Percentiles rank a stretch among this genome's conserved stretches.
Conservation (phyloP, 2,888 invertebrate species). For the Nomada ruficornis region DNA sequence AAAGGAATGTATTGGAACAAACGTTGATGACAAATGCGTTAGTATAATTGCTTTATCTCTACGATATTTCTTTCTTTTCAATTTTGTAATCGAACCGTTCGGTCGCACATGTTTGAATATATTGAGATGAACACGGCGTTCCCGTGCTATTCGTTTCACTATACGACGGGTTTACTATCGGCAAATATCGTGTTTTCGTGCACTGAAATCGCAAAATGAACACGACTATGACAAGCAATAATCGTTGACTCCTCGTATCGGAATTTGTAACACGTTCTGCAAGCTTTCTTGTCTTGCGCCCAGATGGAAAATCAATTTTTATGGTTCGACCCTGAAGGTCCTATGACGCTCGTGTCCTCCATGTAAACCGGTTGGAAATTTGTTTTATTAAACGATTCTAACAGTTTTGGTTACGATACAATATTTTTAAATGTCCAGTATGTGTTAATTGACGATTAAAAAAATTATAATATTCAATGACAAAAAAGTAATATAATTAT, state of each 20-base stretch:
- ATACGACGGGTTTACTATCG: background rate
- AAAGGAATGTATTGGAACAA: background rate
- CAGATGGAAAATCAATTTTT: slow-evolving; percentile 41
- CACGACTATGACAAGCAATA: slow-evolving; percentile 25
- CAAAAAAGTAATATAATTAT: too few relatives aligned
- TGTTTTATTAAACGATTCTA: background rate
- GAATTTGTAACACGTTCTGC: slow-evolving; percentile 8
- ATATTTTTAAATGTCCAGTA: too few relatives aligned
- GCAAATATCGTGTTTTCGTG: background rate
- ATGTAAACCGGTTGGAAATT: background rate
- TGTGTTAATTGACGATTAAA: too few relatives aligned
- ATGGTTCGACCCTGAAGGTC: background rate
- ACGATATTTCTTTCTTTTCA: too few relatives aligned
- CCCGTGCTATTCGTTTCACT: background rate
- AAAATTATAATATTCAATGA: too few relatives aligned
- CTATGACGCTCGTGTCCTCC: background rate
- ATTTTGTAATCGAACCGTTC: too few relatives aligned
- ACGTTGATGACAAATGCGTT: too few relatives aligned
- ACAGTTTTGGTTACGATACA: background rate
- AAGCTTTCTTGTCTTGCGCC: slow-evolving; percentile 16
- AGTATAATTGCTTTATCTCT: background rate
- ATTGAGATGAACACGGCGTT: too few relatives aligned
- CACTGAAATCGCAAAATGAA: background rate
- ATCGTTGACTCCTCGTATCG: slow-evolving; percentile 20
- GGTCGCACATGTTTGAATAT: background rate